Conservation (phyloP, 2,113 vertebrate genomes). For the Apaloderma vittatum region DNA sequence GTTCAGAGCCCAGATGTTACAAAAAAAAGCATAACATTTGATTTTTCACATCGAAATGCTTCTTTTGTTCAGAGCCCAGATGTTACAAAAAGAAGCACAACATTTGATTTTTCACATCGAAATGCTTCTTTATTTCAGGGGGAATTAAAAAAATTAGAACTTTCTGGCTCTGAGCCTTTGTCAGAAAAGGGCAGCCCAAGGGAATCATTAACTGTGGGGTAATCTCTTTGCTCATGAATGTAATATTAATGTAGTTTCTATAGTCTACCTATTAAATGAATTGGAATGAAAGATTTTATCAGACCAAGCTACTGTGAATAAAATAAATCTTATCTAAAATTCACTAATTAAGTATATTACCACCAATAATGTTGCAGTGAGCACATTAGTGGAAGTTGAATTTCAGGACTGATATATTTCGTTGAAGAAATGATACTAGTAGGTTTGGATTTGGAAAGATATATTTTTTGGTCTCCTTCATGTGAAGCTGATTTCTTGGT, state of each 20-base stretch:
- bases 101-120: background rate
- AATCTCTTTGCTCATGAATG: slow-evolving; percentile 37
- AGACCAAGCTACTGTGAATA: slow-evolving; percentile 45
- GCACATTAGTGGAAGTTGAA: slow-evolving; percentile 70
- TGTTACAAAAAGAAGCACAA: background rate
- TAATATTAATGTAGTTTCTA: slow-evolving; percentile 62
- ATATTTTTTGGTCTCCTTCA: slow-evolving; percentile 20
- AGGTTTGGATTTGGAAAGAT: background rate
- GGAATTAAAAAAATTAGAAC: background rate
- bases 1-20: background rate
- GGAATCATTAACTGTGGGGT: slow-evolving; percentile 22
- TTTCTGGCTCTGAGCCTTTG: slow-evolving; percentile 29
- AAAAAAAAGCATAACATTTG: background rate
- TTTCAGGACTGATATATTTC: slow-evolving; percentile 78
- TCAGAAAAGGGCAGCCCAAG: slow-evolving; percentile 36
- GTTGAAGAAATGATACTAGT: slow-evolving; percentile 62
- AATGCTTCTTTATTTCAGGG: background rate
- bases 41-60: background rate
- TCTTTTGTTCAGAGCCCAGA: background rate
- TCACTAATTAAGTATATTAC: slow-evolving; percentile 73
- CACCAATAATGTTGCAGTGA: slow-evolving; percentile 72
- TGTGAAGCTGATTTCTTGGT: slow-evolving; percentile 65
- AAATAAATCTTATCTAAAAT: slow-evolving; percentile 75
- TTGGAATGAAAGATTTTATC: slow-evolving; percentile 67
- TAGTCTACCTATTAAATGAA: slow-evolving; percentile 61